A percentile compares a stretch with the other conserved stretches of the same genome.
Conservation (phyloP, 53 echinoderm and acorn worm species). For the Antedon mediterranea region DNA sequence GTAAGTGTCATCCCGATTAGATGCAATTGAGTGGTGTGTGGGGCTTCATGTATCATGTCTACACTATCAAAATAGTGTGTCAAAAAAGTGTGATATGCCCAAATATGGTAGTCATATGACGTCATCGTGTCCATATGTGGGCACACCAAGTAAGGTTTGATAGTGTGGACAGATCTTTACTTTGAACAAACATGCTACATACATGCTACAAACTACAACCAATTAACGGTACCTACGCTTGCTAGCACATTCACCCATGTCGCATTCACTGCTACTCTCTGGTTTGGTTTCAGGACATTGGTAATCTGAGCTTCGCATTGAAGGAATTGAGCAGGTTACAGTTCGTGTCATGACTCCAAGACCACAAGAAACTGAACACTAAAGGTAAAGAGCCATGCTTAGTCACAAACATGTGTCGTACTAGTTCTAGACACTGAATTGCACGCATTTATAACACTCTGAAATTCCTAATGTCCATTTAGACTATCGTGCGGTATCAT, state of each 20-base stretch:
- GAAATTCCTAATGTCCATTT: no score
- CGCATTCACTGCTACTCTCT: neutral
- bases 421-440: no score
- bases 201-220: neutral
- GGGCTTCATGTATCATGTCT: no score
- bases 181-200: neutral
- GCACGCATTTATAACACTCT: no score
- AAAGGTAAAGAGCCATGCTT: neutral
- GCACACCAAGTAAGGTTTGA: neutral
- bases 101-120: no score
- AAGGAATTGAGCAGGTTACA: conserved; percentile 9
- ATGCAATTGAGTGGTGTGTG: no score
- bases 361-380: conserved; percentile 14
- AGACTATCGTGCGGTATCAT: no score
- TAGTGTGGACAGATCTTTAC: neutral
- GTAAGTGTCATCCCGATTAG: no score
- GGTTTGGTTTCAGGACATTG: neutral
- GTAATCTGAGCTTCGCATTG: neutral
- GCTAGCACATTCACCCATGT: neutral
- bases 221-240: neutral
- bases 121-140: no score
- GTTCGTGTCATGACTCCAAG: conserved; percentile 12
- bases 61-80: no score
- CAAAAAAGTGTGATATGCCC: no score
- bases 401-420: no score